A percentile compares a stretch with the other conserved stretches of the same genome.
Conservation (phyloP, 2,113 vertebrate genomes). For the Phrynosoma platyrhinos region DNA sequence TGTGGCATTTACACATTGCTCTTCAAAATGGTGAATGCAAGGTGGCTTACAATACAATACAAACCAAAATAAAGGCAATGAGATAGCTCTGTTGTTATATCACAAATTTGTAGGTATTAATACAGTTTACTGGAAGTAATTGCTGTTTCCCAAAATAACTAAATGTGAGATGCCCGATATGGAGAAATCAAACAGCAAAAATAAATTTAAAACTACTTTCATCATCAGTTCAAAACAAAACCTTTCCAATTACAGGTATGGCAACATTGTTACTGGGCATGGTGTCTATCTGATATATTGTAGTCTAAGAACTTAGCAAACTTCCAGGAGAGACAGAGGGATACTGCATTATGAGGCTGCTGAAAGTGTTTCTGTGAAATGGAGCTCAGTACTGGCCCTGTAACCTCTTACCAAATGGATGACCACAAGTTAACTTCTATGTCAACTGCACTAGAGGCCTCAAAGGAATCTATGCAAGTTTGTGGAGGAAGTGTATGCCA, state of each 20-base stretch:
- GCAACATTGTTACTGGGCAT: not conserved
- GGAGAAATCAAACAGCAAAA: not conserved
- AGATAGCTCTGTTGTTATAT: not conserved
- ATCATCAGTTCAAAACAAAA: not conserved
- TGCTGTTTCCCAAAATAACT: not conserved
- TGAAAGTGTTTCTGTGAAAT: not conserved
- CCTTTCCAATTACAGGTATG: not conserved
- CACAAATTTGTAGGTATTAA: not conserved
- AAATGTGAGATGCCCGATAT: not conserved
- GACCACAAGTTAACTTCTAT: not conserved
- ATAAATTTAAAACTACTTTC: not conserved
- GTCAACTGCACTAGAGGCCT: not conserved
- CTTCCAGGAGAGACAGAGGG: no score
- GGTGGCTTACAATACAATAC: not conserved
- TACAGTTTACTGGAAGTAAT: not conserved
- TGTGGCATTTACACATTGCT: not conserved
- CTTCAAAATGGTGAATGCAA: no score
- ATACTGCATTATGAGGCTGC: not conserved
- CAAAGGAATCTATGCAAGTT: not conserved
- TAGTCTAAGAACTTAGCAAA: not conserved
- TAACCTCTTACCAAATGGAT: not conserved
- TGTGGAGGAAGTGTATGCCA: no score
- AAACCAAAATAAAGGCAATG: not conserved
- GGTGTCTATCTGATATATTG: not conserved
- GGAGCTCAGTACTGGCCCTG: not conserved